phyloP scores from a whole-genome alignment of 2,113 vertebrate genomes.

The Centropus bengalensis region DNA sequence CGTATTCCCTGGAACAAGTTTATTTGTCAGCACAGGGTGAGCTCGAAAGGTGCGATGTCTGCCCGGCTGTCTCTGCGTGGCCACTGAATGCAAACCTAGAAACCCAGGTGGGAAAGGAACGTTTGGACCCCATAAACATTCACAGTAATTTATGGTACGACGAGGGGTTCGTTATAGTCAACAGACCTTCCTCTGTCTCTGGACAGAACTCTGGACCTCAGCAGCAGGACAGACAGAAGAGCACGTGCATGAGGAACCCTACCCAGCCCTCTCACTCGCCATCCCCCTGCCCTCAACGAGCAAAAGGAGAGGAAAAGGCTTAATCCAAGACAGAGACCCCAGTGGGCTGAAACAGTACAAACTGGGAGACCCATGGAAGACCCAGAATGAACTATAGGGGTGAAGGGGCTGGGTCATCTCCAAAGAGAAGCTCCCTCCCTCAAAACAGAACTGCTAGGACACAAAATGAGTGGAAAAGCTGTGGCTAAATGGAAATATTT shows the following conservation, averaged over 20 bases:
- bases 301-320: neutral
- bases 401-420: neutral
- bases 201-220: neutral
- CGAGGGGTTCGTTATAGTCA: neutral
- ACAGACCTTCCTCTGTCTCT: neutral
- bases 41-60: rapidly evolving
- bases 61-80: neutral
- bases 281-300: neutral
- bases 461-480: neutral
- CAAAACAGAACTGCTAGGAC: neutral
- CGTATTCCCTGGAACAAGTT: neutral
- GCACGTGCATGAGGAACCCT: neutral
- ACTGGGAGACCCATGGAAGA: neutral
- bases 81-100: neutral
- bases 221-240: neutral
- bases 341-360: neutral
- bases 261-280: neutral
- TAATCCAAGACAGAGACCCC: neutral
- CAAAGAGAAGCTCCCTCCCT: neutral
- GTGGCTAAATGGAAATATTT: neutral
- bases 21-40: neutral
- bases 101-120: neutral
- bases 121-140: too few species aligned
- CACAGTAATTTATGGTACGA: neutral
- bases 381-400: neutral